Evolutionary conservation across 2,888 invertebrate species (phyloP).

Genomic region (Eilema caniola): DNA sequence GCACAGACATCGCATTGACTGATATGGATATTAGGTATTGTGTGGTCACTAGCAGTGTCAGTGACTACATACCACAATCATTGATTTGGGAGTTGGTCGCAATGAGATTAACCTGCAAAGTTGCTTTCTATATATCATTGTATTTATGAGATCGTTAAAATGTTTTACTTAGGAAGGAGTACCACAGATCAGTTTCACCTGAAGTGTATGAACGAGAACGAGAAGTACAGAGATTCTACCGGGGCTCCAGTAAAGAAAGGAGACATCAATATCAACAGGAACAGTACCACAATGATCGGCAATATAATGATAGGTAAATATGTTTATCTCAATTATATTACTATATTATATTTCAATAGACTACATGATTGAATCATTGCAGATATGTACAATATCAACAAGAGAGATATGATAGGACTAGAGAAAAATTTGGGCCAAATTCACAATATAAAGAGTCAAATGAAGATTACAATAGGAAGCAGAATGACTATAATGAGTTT

Average conservation of each 20-base stretch:
- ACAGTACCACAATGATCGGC: constrained; percentile 68
- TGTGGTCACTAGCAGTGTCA: no score
- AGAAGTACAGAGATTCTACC: constrained; percentile 79
- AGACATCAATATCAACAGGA: constrained; percentile 68
- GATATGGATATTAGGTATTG: no score
- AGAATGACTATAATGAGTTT: constrained; percentile 69
- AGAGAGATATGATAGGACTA: constrained; percentile 69
- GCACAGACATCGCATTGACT: no score
- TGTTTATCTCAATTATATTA: constrained; percentile 20
- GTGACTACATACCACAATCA: no score
- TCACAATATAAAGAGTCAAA: constrained; percentile 59
- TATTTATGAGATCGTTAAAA: background rate
- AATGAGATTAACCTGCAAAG: no score
- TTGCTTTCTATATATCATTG: no score
- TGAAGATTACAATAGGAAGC: constrained; percentile 66
- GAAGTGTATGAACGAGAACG: constrained; percentile 73
- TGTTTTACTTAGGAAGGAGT: constrained; percentile 68
- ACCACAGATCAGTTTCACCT: constrained; percentile 65
- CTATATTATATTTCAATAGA: constrained; percentile 35
- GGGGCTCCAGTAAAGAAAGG: constrained; percentile 79
- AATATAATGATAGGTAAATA: constrained; percentile 69
- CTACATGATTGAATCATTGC: constrained; percentile 53
- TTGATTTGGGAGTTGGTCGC: no score
- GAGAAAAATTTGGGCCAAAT: constrained; percentile 65
- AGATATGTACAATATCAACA: constrained; percentile 69